Evolutionary conservation across 1,140 invertebrate genomes (phyloP), one percentile per base, ranked within the genome.

Genomic region (Drosophila pachea): DNA sequence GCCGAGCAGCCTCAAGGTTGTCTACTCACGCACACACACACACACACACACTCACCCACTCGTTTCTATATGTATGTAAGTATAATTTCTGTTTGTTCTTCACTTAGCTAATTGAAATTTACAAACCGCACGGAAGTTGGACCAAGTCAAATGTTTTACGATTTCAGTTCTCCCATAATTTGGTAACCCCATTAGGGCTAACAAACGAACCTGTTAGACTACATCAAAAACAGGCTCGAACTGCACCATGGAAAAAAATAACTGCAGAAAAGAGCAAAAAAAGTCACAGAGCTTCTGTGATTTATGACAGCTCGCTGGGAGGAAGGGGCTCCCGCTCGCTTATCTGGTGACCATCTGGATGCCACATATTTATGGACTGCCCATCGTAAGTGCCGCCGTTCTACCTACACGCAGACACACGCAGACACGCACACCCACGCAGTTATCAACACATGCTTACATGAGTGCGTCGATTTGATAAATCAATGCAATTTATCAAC

Each of bases 401-500:
- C 4, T 38, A 43, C 40, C 40, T 43, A 43, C 40, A 12, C 8
- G n/a, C 7, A 11, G 7, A 38, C 62, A 56, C 63, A 42, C 52
- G 38, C 50, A 29, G 32, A 38, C n/a, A 53, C 64, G 22, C 40
- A 55, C 16, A 2, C 16, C 38, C 49, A 38, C 7, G 12, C 3
- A 42, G 14, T 8, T 40, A 56, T 29, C 16, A 29, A 59, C 47
- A 61, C 47, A 50, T 52, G 33, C 40, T 40, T 31, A 42, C 43
- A 52, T 64, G 68, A 60, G 59, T 36, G 61, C 54, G 55, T 70
- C 45, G 56, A 61, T 73, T 84, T 83, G 81, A 83, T 84, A 83
- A 83, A 83, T 84, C 79, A 83, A 76, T 84, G 79, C 79, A 84
- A 83, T 84, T 83, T 83, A 83, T 83, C 79, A 83, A 76, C 62